phyloP scores from a whole-genome alignment of 2,113 vertebrate genomes.

The Pollimyrus isidori region DNA sequence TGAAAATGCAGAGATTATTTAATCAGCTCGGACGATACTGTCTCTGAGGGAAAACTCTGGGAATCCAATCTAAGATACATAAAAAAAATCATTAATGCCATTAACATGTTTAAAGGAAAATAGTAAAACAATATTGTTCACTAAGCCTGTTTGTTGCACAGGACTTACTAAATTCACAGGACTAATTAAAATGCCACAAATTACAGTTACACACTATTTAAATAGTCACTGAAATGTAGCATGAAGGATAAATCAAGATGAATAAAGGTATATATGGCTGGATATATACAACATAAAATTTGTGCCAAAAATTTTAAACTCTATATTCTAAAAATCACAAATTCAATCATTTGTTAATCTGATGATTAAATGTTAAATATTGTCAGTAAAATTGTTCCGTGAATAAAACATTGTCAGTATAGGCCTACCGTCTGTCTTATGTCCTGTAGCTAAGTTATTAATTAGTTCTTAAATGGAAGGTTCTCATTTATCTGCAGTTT shows the following conservation, averaged over 20 bases:
- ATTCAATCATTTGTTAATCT: background rate
- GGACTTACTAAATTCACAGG: background rate
- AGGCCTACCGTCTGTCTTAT: background rate
- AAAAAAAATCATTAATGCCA: background rate
- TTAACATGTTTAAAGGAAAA: background rate
- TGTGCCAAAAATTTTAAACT: background rate
- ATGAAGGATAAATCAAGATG: background rate
- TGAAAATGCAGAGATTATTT: background rate
- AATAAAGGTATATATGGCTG: background rate
- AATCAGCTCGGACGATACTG: background rate
- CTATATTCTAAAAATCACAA: background rate
- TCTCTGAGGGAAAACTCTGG: background rate
- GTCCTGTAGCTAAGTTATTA: background rate
- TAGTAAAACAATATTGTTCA: background rate
- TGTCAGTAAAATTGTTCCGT: background rate
- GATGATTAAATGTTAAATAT: background rate
- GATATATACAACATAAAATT: background rate
- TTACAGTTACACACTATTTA: background rate
- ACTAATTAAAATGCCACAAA: background rate
- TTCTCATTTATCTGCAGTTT: background rate
- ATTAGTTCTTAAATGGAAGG: background rate
- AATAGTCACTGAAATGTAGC: background rate
- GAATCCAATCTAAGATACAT: background rate
- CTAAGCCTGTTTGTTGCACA: background rate
- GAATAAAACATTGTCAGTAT: background rate